phyloP scores from a whole-genome alignment of 2,113 vertebrate species.

The Odobenus rosmarus region DNA sequence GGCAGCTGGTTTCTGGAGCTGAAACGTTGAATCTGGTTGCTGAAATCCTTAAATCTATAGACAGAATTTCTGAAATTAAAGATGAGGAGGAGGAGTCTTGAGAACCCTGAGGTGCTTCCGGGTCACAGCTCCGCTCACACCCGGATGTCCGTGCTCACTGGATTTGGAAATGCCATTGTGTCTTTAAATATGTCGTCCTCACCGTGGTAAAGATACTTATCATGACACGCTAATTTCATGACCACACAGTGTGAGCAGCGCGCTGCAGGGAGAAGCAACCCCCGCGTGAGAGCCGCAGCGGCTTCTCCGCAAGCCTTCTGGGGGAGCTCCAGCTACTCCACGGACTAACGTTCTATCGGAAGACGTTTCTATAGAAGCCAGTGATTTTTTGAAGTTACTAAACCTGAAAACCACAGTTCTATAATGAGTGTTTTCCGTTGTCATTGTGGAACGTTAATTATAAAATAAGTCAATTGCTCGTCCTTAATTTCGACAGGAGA shows the following conservation, averaged over 20 bases:
- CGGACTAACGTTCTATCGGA: not conserved
- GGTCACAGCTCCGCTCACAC: not conserved
- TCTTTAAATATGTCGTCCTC: not conserved
- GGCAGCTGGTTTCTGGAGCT: conserved; percentile 87
- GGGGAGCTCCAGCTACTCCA: not conserved
- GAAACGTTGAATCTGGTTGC: conserved; percentile 85
- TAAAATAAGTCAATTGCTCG: accelerated
- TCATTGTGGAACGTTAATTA: not conserved
- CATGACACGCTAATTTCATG: not conserved
- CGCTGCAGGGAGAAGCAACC: accelerated
- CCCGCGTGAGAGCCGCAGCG: accelerated
- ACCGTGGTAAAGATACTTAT: not conserved
- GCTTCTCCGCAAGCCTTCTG: not conserved
- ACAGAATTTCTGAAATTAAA: conserved; percentile 85
- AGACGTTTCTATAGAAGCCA: not conserved
- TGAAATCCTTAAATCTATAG: conserved; percentile 87
- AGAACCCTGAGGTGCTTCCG: not conserved
- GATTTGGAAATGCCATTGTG: not conserved
- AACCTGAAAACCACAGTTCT: not conserved
- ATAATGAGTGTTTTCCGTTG: not conserved
- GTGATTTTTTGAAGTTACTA: not conserved
- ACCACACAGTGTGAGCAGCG: not conserved
- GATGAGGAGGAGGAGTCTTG: conserved; percentile 68
- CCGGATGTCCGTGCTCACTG: accelerated
- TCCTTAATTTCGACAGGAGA: not conserved